These are phyloP conservation scores for Luperina nickerlii DNA, from an alignment of 2,888 invertebrate genomes.

Conservation along the genomic window DNA sequence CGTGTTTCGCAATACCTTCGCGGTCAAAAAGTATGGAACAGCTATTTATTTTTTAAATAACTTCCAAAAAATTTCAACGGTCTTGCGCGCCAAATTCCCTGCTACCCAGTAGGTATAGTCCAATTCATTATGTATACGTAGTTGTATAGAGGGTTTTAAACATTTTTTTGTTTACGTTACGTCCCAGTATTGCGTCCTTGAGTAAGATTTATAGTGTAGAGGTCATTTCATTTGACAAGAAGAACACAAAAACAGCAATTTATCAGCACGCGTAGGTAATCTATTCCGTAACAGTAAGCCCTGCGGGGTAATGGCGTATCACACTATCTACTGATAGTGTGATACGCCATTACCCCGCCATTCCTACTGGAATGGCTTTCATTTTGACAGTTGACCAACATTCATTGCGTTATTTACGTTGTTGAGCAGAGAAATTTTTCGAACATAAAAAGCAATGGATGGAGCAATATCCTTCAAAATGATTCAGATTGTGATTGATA, in stretches of 20 bases:
- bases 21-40: no score
- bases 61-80: no score
- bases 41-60: no score
- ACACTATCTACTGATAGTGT: no score
- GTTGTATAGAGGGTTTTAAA: not conserved
- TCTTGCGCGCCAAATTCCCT: no score
- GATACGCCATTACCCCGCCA: no score
- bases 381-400: not conserved
- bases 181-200: constrained; percentile 13
- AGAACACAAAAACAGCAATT: constrained; percentile 26
- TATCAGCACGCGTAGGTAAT: constrained; percentile 10
- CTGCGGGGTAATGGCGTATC: not conserved
- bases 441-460: not conserved
- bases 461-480: not conserved
- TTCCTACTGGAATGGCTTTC: no score
- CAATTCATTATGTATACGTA: not conserved
- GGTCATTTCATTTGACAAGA: constrained; percentile 30
- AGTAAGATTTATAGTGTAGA: constrained; percentile 29
- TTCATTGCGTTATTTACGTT: not conserved
- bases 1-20: no score
- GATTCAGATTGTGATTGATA: not conserved
- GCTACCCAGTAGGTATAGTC: no score
- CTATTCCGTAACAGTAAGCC: not conserved
- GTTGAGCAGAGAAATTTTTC: not conserved
- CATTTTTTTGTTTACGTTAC: constrained; percentile 10